A percentile compares a stretch with the other conserved stretches of the same genome.
Evolutionary conservation across 1,140 invertebrate species (phyloP).

Genomic region (Euwallacea fornicatus): DNA sequence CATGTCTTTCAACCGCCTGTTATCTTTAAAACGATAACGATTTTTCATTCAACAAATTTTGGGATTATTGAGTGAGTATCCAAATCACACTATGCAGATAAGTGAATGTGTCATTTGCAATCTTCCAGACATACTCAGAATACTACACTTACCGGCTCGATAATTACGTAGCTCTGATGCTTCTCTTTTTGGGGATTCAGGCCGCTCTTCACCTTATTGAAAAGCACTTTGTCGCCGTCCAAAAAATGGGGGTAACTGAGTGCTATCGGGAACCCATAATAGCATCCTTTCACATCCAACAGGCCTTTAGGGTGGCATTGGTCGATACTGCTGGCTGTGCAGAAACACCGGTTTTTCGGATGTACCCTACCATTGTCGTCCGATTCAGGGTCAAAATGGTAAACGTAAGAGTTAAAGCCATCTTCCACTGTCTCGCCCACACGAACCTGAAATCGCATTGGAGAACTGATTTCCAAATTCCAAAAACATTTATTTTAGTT

Average conservation of each 20-base stretch:
- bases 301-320: conserved; percentile 70
- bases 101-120: background rate
- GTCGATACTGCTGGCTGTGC: conserved; percentile 61
- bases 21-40: no score
- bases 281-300: conserved; percentile 78
- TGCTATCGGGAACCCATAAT: conserved; percentile 83
- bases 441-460: conserved; percentile 57
- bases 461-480: conserved; percentile 2
- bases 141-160: conserved; percentile 65
- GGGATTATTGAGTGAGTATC: no score
- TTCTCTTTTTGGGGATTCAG: conserved; percentile 69
- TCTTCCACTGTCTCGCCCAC: conserved; percentile 59
- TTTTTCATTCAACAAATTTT: no score
- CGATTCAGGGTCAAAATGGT: conserved; percentile 71
- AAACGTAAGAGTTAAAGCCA: conserved; percentile 66
- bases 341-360: conserved; percentile 78
- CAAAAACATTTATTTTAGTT: conserved; percentile 46
- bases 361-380: conserved; percentile 73
- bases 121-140: background rate
- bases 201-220: conserved; percentile 69
- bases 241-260: conserved; percentile 91
- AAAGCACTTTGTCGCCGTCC: conserved; percentile 72
- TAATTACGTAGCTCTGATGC: conserved; percentile 80
- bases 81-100: no score
- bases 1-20: no score